Percentiles rank a stretch among this genome's conserved stretches.
These are phyloP conservation scores for Oncopodura yosiiana DNA, from an alignment of 1,140 invertebrate genomes.

Conservation along the genomic window DNA sequence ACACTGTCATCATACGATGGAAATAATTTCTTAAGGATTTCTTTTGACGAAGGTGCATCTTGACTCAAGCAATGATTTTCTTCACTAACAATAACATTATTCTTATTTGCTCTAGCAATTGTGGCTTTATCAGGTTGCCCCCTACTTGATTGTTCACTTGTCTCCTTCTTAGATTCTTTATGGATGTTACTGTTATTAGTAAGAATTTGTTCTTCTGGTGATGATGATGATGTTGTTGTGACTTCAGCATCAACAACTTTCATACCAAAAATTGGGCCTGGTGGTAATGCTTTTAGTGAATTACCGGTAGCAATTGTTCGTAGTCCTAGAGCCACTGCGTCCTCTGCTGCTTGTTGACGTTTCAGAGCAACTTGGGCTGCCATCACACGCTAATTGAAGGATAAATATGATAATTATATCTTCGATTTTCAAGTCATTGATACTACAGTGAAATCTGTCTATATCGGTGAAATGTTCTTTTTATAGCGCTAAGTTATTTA, in stretches of 20 bases:
- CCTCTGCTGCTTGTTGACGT: conserved; percentile 91
- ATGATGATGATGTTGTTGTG: neutral
- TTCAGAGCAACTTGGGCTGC: conserved; percentile 96
- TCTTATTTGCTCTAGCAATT: neutral
- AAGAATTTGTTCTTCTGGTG: neutral
- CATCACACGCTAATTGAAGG: too few species aligned
- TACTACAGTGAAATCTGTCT: too few species aligned
- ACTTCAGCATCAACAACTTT: conserved; percentile 39
- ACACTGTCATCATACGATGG: conserved; percentile 30
- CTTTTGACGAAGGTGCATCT: conserved; percentile 25
- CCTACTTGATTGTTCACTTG: neutral
- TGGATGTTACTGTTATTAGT: neutral
- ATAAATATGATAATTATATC: too few species aligned
- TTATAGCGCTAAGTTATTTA: too few species aligned
- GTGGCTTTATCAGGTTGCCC: neutral
- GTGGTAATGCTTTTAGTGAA: conserved; percentile 67
- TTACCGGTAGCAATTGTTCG: conserved; percentile 80
- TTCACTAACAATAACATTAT: neutral
- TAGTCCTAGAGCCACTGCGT: conserved; percentile 85
- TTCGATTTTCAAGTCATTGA: too few species aligned
- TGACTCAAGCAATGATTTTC: neutral
- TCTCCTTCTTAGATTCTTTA: neutral
- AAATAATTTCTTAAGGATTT: conserved; percentile 31
- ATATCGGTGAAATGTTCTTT: too few species aligned
- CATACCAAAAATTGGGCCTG: conserved; percentile 76